Conservation (phyloP, 2,888 invertebrate genomes). For the Glaucopsyche alexis region DNA sequence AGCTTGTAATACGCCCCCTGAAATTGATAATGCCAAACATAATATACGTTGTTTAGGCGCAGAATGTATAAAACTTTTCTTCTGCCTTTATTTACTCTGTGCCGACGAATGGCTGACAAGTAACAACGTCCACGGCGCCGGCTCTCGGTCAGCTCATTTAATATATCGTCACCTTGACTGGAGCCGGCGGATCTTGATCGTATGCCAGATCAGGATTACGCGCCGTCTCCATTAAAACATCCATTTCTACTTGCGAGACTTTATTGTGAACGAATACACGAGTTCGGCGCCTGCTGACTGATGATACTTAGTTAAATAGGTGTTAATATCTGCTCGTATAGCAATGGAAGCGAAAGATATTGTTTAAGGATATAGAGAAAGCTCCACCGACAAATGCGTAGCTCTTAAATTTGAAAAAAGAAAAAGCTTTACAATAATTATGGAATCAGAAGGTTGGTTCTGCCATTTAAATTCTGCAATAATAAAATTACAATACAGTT, state of each 20-base stretch:
- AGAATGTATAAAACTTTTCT: neutral
- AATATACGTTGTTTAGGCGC: neutral
- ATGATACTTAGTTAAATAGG: neutral
- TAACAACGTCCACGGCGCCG: conserved; percentile 15
- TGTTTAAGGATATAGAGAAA: no score
- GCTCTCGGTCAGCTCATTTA: neutral
- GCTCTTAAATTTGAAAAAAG: no score
- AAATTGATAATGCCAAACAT: no score
- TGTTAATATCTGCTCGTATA: neutral
- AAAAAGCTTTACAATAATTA: no score
- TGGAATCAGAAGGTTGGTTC: no score
- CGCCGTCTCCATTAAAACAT: neutral
- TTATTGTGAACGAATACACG: neutral
- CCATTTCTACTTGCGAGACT: neutral
- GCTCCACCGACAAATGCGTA: no score
- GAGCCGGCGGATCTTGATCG: conserved; percentile 13
- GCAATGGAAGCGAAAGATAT: no score
- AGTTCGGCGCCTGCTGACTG: neutral
- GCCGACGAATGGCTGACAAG: neutral
- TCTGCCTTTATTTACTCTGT: neutral
- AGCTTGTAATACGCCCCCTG: no score
- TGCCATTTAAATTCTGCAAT: no score
- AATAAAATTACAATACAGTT: no score
- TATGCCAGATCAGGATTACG: conserved; percentile 15
- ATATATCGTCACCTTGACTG: conserved; percentile 7